Conservation (phyloP, 2,797 vertebrate genomes). For the Microhierax caerulescens region DNA sequence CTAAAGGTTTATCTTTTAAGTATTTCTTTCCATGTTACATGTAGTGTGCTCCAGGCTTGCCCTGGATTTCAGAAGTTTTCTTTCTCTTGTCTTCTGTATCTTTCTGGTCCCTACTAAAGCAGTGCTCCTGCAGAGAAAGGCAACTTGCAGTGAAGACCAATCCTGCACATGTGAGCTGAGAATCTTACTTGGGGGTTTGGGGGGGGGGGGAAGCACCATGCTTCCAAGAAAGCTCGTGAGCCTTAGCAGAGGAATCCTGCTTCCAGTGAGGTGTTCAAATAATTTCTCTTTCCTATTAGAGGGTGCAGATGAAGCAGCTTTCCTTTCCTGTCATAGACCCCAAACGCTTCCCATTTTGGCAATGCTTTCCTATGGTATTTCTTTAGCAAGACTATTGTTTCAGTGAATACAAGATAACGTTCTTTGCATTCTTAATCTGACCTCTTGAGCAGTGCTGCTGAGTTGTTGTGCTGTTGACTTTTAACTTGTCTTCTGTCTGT, state of each 20-base stretch:
- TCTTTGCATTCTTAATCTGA: not conserved
- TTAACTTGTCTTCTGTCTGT: rapidly evolving
- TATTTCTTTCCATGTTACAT: not conserved
- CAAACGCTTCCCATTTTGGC: not conserved
- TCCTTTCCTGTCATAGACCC: not conserved
- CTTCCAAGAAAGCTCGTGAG: not conserved
- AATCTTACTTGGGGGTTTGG: not conserved
- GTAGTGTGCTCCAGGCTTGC: not conserved
- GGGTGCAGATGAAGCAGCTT: not conserved
- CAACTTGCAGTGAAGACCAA: no score
- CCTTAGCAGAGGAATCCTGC: not conserved
- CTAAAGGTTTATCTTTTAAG: not conserved
- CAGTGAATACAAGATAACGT: not conserved
- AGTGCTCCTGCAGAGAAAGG: rapidly evolving
- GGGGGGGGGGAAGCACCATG: not conserved
- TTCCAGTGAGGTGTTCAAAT: not conserved
- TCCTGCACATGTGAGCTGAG: not conserved
- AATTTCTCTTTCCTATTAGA: not conserved
- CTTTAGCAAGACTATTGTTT: not conserved
- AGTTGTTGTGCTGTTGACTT: not conserved
- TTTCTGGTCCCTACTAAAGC: not conserved
- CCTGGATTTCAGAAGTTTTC: not conserved
- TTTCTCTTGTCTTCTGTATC: not conserved
- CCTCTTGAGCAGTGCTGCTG: not conserved
- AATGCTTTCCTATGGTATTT: not conserved